phyloP scores from a whole-genome alignment of 2,797 vertebrate genomes.

The Potorous gilbertii region DNA sequence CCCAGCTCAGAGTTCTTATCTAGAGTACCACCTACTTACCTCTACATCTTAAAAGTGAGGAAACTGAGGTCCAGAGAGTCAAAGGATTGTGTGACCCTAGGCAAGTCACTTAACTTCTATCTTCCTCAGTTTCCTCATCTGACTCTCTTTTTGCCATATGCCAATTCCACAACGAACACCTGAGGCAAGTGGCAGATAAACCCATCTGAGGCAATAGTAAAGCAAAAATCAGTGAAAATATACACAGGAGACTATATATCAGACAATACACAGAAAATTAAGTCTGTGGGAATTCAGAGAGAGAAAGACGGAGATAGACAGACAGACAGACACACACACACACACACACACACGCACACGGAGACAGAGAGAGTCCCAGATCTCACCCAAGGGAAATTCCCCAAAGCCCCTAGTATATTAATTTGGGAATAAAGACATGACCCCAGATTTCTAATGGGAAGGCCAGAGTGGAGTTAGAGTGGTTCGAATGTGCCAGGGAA shows the following conservation, averaged over 20 bases:
- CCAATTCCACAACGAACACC: background rate
- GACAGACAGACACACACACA: too few species aligned
- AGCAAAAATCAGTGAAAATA: background rate
- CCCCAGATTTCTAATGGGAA: background rate
- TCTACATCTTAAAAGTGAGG: background rate
- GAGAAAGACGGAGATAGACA: background rate
- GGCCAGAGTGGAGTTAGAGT: background rate
- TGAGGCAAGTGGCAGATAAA: background rate
- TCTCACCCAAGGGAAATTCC: background rate
- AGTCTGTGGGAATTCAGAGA: background rate
- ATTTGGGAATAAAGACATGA: background rate
- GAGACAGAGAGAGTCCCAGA: background rate
- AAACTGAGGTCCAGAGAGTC: background rate
- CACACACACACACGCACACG: too few species aligned
- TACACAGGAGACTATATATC: background rate
- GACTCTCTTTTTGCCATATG: background rate
- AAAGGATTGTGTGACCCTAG: background rate
- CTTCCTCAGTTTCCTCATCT: slow-evolving; percentile 21
- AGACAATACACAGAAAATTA: background rate
- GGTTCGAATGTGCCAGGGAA: background rate
- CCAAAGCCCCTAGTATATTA: background rate
- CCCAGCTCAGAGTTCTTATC: background rate
- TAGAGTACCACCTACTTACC: background rate
- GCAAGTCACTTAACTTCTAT: background rate
- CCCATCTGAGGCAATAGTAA: background rate